Evolutionary conservation across 2,888 invertebrate species (phyloP), one percentile per base, ranked within the genome.

Genomic region (Lasioglossum oenotherae): DNA sequence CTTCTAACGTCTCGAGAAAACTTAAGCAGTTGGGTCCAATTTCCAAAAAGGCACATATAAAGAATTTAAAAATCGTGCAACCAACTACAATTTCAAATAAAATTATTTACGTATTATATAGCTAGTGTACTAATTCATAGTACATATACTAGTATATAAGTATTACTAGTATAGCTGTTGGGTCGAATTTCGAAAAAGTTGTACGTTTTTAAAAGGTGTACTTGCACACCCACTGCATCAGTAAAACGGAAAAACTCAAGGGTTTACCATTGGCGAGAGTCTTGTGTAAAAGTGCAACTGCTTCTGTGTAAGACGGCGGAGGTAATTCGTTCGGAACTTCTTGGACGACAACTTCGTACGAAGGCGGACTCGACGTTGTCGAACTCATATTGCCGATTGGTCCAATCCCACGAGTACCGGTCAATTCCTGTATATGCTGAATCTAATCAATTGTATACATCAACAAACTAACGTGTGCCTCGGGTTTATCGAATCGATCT

Each of bases 261-360:
- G 41, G 69, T 76, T 88, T 87, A 93, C 94, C 94, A 81, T 92
- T 92, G 74, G 90, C 89, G 73, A 91, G 92, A 73, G 90, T 86
- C 77, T 92, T 94, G 78, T 92, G 93, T 27, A 94, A 91, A 35
- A 94, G 88, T 67, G 93, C 92, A 71, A 94, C 91, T 41, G 97
- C 97, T 95, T 97, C 97, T 91, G 96, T 96, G 92, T 97, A 97
- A 23, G 96, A 96, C 0, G 97, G 97, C 4, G 97, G 97, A 19
- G 97, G 96, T 49, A 96, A 95, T 92, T 96, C 97, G 27, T 96
- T 96, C 81, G 94, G 95, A 75, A 92, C 93, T 84, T 93, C 90
- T 80, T 93, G 93, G 90, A 96, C 95, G 91, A 97, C 95, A 74
- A 96, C 96, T 92, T 97, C 97, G 94, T 97, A 97, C 0, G 97